Conservation (phyloP, 92 coral and sea anemone species). For the Zoanthus gigantus region DNA sequence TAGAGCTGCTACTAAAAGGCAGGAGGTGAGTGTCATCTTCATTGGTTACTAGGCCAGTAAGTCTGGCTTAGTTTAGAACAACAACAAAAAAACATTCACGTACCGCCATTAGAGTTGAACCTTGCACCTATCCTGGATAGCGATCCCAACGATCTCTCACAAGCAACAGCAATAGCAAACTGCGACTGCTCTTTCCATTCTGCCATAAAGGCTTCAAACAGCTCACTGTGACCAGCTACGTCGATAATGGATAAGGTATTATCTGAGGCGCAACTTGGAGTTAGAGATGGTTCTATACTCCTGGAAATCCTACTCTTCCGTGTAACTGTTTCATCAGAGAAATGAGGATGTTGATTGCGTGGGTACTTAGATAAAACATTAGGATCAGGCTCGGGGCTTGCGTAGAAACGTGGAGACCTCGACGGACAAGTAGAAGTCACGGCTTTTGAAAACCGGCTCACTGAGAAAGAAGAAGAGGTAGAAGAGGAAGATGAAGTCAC, state of each 20-base stretch:
- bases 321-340: background rate
- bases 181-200: constrained; percentile 80
- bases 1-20: too few species aligned
- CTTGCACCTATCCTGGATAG: constrained; percentile 88
- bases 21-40: too few species aligned
- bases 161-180: constrained; percentile 84
- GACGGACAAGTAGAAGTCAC: background rate
- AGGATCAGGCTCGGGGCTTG: background rate
- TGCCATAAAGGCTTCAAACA: constrained; percentile 78
- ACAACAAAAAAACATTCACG: background rate
- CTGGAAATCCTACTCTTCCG: background rate
- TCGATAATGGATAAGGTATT: constrained; percentile 70
- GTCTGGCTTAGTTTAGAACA: too few species aligned
- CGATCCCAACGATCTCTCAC: constrained; percentile 72
- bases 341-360: constrained; percentile 14
- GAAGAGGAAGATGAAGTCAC: background rate
- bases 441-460: background rate
- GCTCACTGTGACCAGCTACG: constrained; percentile 74
- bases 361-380: background rate
- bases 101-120: constrained; percentile 67
- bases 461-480: background rate
- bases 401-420: constrained; percentile 8
- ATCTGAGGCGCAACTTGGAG: constrained; percentile 11
- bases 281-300: constrained; percentile 32
- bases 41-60: too few species aligned